Base-by-base conservation (phyloP, 2,797 vertebrate genomes). In the Dermochelys coriacea region DNA sequence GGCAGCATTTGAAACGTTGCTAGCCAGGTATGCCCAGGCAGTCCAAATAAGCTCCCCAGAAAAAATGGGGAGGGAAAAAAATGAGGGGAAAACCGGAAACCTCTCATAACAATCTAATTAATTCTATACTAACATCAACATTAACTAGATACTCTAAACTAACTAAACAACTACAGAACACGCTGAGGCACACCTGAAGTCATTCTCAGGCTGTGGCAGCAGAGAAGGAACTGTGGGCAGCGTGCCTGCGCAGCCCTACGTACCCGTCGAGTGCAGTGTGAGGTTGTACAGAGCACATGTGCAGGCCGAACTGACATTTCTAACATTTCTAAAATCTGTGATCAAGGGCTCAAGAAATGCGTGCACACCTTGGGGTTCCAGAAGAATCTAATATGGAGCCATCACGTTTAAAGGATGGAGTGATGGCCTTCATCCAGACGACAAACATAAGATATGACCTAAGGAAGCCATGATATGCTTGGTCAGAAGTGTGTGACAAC, bases 391-490 rank as follows among this genome's bases (percentile, higher is more conserved):
- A 25, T 83, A 31, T 77, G 25, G 84, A 91, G 51, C 18, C 31
- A 80, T 6, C 19, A 59, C 49, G 31, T 74, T 49, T 52, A 31
- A 81, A 31, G 74, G 6, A 49, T 52, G 85, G 57, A 81, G 18
- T 54, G 47, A 88, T 0, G 0, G 84, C 14, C 7, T 59, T 14
- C 71, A 78, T 41, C 8, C 29, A 37, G 61, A 91, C n/a, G 41
- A 71, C 51, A 29, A 15, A 77, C 14, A 27, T 8, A 49, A 19
- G 4, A 6, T 59, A 83, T 1, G 7, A 11, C 45, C 59, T 37
- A 1, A 8, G 0, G 0, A 23, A 79, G 41, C 37, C 2, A 23
- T 45, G 12, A 3, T 5, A 29, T 2, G 1, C 37, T 11, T 31
- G 15, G 37, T 11, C 34, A 86, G 45, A 47, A 25, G 59, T 57